Conservation (phyloP, 1,140 invertebrate genomes). For the Elysia chlorotica region DNA sequence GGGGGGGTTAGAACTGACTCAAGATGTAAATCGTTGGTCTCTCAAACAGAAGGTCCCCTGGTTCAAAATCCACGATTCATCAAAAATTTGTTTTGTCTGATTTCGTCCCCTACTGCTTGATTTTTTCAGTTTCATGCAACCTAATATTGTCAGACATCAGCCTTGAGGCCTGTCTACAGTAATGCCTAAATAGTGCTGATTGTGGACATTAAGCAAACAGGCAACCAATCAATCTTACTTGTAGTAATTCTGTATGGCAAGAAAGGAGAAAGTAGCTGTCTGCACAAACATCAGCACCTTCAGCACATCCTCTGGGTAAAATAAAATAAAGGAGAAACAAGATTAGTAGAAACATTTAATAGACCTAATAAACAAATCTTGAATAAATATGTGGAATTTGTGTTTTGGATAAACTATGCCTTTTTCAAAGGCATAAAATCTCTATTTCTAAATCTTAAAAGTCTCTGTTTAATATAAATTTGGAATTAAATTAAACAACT, state of each 20-base stretch:
- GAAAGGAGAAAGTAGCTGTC: constrained; percentile 9
- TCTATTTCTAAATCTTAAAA: background rate
- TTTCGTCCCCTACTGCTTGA: background rate
- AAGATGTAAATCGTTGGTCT: too few relatives aligned
- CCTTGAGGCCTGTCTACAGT: too few relatives aligned
- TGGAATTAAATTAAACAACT: background rate
- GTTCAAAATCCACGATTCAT: too few relatives aligned
- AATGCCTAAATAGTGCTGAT: background rate
- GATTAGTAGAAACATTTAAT: background rate
- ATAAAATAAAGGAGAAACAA: background rate
- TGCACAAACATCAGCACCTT: constrained; percentile 4
- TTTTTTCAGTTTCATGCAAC: background rate
- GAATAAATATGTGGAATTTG: too few relatives aligned
- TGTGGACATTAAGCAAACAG: too few relatives aligned
- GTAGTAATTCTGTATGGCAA: background rate
- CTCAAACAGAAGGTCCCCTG: too few relatives aligned
- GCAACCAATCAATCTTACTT: background rate
- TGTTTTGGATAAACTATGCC: too few relatives aligned
- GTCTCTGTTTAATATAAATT: background rate
- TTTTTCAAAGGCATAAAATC: background rate
- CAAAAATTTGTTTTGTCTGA: background rate
- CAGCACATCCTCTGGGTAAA: constrained; percentile 16
- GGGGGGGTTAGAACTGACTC: too few relatives aligned
- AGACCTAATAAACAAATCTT: background rate
- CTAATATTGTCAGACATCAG: background rate